Evolutionary conservation across 2,113 vertebrate species (phyloP).

Genomic region (Eidolon helvum): DNA sequence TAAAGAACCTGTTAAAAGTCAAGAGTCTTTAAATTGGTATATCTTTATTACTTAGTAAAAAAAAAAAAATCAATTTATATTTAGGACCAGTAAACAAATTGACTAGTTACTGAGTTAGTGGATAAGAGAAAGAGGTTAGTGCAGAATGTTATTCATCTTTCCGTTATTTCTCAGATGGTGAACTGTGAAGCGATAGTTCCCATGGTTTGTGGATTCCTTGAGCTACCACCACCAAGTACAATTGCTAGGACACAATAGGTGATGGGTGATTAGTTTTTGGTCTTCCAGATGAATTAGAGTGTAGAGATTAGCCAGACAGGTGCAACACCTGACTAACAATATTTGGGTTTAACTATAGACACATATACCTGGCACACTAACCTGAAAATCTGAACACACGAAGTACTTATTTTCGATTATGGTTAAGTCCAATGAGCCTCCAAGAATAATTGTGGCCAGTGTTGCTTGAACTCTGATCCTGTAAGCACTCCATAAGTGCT

Average conservation of each 20-base stretch:
- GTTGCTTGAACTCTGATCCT: not conserved
- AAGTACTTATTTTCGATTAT: not conserved
- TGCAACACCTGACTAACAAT: not conserved
- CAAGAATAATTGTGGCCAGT: not conserved
- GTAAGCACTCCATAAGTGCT: not conserved
- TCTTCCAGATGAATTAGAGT: not conserved
- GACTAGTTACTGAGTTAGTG: not conserved
- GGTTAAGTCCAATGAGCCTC: not conserved
- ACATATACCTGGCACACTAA: not conserved
- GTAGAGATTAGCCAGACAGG: not conserved
- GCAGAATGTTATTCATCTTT: not conserved
- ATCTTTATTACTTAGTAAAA: not conserved
- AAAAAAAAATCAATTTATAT: not conserved
- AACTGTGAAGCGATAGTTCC: not conserved
- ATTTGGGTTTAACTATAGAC: not conserved
- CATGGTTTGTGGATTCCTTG: not conserved
- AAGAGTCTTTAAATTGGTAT: not conserved
- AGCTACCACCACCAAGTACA: not conserved
- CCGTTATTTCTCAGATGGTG: not conserved
- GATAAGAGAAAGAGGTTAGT: not conserved
- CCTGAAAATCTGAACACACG: not conserved
- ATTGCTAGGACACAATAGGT: not conserved
- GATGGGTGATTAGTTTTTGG: not conserved
- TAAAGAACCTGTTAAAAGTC: not conserved
- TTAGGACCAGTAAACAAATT: not conserved